These are phyloP conservation scores for Eustalomyia histrio DNA, from an alignment of 2,888 invertebrate genomes.

Conservation along the genomic window DNA sequence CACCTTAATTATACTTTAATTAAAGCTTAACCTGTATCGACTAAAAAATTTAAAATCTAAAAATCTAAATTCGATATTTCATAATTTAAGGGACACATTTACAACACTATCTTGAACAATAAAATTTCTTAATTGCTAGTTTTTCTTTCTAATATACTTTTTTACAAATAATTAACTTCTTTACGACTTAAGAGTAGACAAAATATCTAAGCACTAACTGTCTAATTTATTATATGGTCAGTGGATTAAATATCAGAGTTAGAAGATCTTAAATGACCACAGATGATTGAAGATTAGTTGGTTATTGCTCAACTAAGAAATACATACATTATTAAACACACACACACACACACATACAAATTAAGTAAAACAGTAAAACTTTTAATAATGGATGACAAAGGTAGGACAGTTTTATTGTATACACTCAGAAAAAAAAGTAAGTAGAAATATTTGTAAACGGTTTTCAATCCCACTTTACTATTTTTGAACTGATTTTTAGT, in stretches of 20 bases:
- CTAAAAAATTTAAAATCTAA: too few species aligned
- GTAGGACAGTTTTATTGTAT: too few species aligned
- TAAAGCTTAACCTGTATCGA: too few species aligned
- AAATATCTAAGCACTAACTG: background rate
- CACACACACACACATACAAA: constrained; percentile 9
- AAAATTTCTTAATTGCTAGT: constrained; percentile 35
- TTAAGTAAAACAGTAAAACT: too few species aligned
- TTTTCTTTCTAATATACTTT: background rate
- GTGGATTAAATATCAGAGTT: constrained; percentile 60
- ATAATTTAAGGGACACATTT: too few species aligned
- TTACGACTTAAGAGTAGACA: constrained; percentile 1
- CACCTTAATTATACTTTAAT: too few species aligned
- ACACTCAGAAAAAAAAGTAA: too few species aligned
- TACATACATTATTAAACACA: constrained; percentile 20
- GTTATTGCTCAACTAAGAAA: constrained; percentile 17
- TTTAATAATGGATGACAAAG: background rate
- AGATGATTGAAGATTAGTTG: constrained; percentile 60
- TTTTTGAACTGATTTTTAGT: too few species aligned
- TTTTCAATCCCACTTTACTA: too few species aligned
- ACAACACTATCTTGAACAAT: background rate
- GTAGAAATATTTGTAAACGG: too few species aligned
- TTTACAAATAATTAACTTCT: constrained; percentile 51
- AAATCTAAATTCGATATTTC: too few species aligned
- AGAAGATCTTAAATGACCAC: constrained; percentile 63
- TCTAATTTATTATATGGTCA: constrained; percentile 55